Percentiles rank a stretch among this genome's conserved stretches.
phyloP scores from a whole-genome alignment of 2,888 invertebrate genomes.

The Nematopogon swammerdamellus region DNA sequence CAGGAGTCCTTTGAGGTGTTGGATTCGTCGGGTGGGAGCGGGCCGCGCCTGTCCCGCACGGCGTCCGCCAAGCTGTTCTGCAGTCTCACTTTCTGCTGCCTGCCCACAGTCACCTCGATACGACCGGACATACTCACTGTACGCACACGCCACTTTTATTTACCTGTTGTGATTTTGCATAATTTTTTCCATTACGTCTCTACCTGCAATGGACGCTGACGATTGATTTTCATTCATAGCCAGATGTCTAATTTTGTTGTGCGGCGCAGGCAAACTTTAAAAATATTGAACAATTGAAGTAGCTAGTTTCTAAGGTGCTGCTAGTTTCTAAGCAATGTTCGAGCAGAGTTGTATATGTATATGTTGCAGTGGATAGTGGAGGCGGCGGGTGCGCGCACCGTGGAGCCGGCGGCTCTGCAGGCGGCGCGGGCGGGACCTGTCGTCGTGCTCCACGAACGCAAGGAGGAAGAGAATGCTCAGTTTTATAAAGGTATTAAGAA shows the following conservation, averaged over 20 bases:
- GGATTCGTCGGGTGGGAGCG: slow-evolving; percentile 48
- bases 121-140: not conserved
- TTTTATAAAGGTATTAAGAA: no score
- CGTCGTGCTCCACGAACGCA: slow-evolving; percentile 37
- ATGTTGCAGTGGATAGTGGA: slow-evolving; percentile 31
- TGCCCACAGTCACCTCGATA: slow-evolving; percentile 43
- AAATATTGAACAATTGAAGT: no score
- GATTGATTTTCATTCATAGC: no score
- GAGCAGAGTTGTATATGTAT: no score
- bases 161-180: no score
- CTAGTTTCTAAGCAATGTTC: no score
- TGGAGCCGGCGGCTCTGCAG: not conserved
- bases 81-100: slow-evolving; percentile 50
- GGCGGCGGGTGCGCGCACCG: slow-evolving; percentile 32
- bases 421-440: slow-evolving; percentile 8
- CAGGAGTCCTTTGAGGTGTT: slow-evolving; percentile 50
- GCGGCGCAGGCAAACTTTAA: no score
- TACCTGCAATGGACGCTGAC: no score
- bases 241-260: no score
- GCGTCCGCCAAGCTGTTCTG: slow-evolving; percentile 34
- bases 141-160: no score
- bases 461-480: slow-evolving; percentile 12
- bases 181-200: no score
- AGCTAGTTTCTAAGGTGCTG: no score
- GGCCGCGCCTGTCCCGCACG: slow-evolving; percentile 45